A percentile compares a stretch with the other conserved stretches of the same genome.
phyloP scores from a whole-genome alignment of 2,113 vertebrate species.

The Acrocephalus kingi region DNA sequence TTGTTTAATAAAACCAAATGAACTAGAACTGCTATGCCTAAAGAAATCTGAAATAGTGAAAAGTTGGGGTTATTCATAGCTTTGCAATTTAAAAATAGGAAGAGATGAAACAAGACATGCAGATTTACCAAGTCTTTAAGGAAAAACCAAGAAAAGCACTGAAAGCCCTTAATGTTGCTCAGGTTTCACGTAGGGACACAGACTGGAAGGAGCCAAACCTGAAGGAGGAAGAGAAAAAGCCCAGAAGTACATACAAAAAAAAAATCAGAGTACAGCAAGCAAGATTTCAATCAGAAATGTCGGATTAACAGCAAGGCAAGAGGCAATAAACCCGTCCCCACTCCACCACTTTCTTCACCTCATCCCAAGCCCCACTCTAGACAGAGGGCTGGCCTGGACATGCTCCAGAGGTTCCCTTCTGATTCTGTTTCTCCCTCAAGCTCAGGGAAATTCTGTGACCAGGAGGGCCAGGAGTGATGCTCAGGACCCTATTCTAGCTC shows the following conservation, averaged over 20 bases:
- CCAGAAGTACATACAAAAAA: conserved; percentile 78
- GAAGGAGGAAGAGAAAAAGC: conserved; percentile 91
- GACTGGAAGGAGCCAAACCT: conserved; percentile 99
- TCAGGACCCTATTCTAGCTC: not conserved
- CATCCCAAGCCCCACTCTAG: not conserved
- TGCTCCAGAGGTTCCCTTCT: not conserved
- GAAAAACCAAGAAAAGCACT: conserved; percentile 99
- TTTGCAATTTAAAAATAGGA: conserved; percentile 65
- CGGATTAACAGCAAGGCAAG: conserved; percentile 33
- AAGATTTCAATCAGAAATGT: conserved; percentile 60
- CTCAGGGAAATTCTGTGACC: not conserved
- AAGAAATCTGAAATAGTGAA: conserved; percentile 54
- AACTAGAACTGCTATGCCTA: not conserved
- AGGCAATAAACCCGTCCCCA: not conserved
- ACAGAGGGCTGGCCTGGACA: not conserved
- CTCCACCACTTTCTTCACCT: not conserved
- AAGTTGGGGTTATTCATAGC: conserved; percentile 55
- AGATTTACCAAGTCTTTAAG: conserved; percentile 97
- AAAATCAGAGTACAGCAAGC: conserved; percentile 71
- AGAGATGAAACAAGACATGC: conserved; percentile 80
- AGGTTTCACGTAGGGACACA: conserved; percentile 99
- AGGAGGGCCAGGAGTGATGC: not conserved
- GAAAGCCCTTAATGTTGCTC: conserved; percentile 98
- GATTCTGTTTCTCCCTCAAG: not conserved
- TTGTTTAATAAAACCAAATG: not conserved